Evolutionary conservation across 2,113 vertebrate genomes (phyloP).

Genomic region (Geococcyx californianus): DNA sequence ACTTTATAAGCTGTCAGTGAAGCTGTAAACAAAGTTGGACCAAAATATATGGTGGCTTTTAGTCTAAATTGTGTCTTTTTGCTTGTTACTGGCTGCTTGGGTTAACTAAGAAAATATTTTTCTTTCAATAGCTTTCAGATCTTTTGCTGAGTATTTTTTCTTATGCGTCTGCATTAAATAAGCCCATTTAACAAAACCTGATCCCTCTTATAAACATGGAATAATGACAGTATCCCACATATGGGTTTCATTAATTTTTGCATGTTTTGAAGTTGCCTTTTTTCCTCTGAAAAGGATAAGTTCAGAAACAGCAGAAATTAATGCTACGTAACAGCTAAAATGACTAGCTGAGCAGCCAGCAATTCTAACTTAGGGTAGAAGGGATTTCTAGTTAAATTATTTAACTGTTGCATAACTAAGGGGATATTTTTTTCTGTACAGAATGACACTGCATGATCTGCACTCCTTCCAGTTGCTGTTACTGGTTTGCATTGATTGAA

Average conservation of each 20-base stretch:
- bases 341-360: background rate
- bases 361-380: background rate
- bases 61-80: constrained; percentile 8
- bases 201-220: constrained; percentile 68
- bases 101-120: constrained; percentile 56
- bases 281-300: background rate
- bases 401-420: background rate
- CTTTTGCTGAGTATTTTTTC: constrained; percentile 45
- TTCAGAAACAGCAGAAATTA: constrained; percentile 35
- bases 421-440: background rate
- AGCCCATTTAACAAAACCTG: constrained; percentile 62
- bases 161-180: constrained; percentile 63
- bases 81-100: constrained; percentile 3
- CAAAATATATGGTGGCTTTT: constrained; percentile 23
- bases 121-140: constrained; percentile 49
- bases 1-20: constrained; percentile 23
- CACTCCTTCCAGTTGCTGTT: background rate
- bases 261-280: constrained; percentile 53
- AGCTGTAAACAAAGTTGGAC: constrained; percentile 44
- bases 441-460: background rate
- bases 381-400: background rate
- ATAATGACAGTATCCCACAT: constrained; percentile 63
- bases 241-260: constrained; percentile 62
- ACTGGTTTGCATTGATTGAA: constrained; percentile 1
- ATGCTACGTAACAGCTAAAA: background rate